Conservation (phyloP, 2,113 vertebrate genomes). For the Otolemur garnettii region DNA sequence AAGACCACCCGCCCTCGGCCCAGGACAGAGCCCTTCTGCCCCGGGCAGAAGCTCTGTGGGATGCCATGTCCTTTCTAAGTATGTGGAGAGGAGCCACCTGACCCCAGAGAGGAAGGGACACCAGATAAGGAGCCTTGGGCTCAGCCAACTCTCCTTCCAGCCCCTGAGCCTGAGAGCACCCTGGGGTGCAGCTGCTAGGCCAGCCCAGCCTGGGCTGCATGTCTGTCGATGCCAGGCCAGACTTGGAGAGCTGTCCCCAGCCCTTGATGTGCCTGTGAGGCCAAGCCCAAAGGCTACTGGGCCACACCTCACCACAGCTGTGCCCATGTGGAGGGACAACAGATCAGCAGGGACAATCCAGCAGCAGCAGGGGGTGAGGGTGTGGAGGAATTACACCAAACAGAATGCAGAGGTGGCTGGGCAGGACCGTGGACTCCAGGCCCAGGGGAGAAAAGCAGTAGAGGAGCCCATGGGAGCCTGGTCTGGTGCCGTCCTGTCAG, state of each 20-base stretch:
- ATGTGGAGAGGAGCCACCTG: not conserved
- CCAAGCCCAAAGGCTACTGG: too few species aligned
- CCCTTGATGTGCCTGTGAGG: not conserved
- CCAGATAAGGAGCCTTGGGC: accelerated
- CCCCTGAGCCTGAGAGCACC: not conserved
- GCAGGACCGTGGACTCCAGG: not conserved
- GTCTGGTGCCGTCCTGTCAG: accelerated
- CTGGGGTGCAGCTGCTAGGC: not conserved
- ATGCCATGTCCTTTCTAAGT: not conserved
- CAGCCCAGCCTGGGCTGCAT: too few species aligned
- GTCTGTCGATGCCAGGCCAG: too few species aligned
- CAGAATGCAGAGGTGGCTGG: not conserved
- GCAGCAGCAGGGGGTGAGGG: not conserved
- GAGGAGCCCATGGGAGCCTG: not conserved
- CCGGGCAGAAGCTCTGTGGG: accelerated
- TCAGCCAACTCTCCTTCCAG: not conserved
- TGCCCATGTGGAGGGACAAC: too few species aligned
- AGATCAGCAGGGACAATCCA: not conserved
- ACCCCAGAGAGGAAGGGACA: not conserved
- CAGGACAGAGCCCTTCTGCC: not conserved
- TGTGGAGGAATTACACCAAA: too few species aligned
- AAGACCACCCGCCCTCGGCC: not conserved
- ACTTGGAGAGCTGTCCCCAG: not conserved
- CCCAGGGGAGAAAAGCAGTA: not conserved
- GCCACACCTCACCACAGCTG: too few species aligned